Conservation (phyloP, 2,113 vertebrate genomes). For the Vombatus ursinus region DNA sequence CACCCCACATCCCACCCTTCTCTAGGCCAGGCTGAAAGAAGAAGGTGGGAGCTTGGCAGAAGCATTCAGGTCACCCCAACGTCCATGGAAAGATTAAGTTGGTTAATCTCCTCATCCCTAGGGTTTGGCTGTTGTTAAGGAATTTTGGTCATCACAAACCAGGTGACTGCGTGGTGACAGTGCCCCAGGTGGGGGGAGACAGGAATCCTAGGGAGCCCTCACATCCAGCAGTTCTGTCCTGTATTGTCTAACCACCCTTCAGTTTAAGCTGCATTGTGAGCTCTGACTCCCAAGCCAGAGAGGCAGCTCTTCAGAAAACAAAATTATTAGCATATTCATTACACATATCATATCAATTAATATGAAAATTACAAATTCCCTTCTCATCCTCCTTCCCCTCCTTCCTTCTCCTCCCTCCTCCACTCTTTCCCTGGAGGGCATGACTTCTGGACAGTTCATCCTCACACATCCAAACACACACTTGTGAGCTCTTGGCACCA, state of each 20-base stretch:
- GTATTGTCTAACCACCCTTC: neutral
- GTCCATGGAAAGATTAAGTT: no score
- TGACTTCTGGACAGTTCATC: neutral
- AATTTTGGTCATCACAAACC: neutral
- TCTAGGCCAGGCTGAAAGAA: neutral
- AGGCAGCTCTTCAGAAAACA: no score
- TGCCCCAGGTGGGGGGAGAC: no score
- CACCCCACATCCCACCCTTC: no score
- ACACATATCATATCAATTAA: no score
- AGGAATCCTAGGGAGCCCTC: neutral
- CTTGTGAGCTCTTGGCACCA: neutral
- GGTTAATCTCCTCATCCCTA: slow-evolving; percentile 10
- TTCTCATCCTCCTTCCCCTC: neutral
- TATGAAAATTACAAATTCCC: no score
- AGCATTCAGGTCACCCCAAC: neutral
- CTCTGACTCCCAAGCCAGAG: no score
- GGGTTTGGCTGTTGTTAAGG: rapidly evolving
- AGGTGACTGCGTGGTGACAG: no score
- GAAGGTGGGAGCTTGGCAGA: neutral
- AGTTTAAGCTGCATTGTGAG: no score
- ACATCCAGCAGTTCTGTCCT: rapidly evolving
- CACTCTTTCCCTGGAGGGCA: neutral
- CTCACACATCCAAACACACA: neutral
- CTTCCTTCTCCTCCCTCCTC: neutral
- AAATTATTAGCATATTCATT: no score